A percentile compares a stretch with the other conserved stretches of the same genome.
phyloP scores from a whole-genome alignment of 2,888 invertebrate genomes.

The Alsophila aescularia region DNA sequence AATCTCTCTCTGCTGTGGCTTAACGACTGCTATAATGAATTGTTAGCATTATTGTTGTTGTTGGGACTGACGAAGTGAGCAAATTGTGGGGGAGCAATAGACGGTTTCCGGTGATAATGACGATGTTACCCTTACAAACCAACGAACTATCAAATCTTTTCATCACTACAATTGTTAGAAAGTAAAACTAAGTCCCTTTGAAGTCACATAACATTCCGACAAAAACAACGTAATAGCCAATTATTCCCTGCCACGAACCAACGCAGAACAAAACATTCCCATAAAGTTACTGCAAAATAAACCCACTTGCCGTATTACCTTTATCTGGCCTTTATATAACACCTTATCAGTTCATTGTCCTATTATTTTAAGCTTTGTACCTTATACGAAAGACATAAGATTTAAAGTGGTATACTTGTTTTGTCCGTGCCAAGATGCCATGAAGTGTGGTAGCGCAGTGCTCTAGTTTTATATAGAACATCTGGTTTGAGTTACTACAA shows the following conservation, averaged over 20 bases:
- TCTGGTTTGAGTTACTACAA: not conserved
- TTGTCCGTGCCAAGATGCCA: constrained; percentile 31
- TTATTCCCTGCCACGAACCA: constrained; percentile 1
- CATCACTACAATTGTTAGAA: not conserved
- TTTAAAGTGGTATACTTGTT: not conserved
- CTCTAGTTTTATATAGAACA: not conserved
- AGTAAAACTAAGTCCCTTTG: not conserved
- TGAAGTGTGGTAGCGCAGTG: constrained; percentile 5
- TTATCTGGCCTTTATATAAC: constrained; percentile 31
- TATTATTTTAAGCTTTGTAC: constrained; percentile 11
- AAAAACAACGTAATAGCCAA: constrained; percentile 4
- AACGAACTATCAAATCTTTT: not conserved
- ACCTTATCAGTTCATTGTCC: constrained; percentile 35
- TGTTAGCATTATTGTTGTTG: too few relatives aligned
- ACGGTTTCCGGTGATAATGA: too few relatives aligned
- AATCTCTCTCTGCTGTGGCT: too few relatives aligned
- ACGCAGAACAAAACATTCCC: constrained; percentile 7
- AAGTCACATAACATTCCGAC: constrained; percentile 1
- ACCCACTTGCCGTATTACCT: constrained; percentile 17
- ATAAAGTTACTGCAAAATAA: constrained; percentile 24
- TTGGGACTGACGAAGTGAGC: too few relatives aligned
- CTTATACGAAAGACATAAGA: constrained; percentile 16
- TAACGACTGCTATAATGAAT: too few relatives aligned
- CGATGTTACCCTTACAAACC: too few relatives aligned
- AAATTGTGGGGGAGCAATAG: too few relatives aligned